A percentile compares a stretch with the other conserved stretches of the same genome.
phyloP scores from a whole-genome alignment of 1,140 invertebrate genomes.

The Diabrotica undecimpunctata region DNA sequence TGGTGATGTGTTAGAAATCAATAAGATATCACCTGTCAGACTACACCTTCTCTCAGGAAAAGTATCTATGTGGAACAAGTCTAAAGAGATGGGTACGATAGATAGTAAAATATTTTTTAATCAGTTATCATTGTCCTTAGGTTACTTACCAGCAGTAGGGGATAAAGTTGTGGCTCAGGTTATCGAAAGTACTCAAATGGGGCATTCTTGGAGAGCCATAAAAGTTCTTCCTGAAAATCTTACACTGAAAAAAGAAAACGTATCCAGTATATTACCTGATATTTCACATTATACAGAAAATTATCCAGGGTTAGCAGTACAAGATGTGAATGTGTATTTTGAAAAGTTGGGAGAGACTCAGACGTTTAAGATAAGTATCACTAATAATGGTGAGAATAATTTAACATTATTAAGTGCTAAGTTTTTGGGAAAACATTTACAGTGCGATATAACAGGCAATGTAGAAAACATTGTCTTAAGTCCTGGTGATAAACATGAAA shows the following conservation, averaged over 20 bases:
- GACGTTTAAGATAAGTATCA: constrained; percentile 37
- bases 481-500: constrained; percentile 40
- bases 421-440: constrained; percentile 32
- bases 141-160: constrained; percentile 53
- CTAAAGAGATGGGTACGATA: constrained; percentile 49
- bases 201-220: constrained; percentile 58
- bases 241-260: constrained; percentile 30
- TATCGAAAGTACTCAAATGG: constrained; percentile 65
- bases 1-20: constrained; percentile 57
- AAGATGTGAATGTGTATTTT: constrained; percentile 36
- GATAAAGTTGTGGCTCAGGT: constrained; percentile 59
- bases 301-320: constrained; percentile 41
- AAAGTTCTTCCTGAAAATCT: constrained; percentile 47
- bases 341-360: constrained; percentile 44
- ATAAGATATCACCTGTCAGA: constrained; percentile 54
- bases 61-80: constrained; percentile 54
- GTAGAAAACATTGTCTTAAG: constrained; percentile 43
- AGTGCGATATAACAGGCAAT: constrained; percentile 43
- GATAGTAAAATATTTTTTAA: constrained; percentile 56
- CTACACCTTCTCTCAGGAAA: constrained; percentile 50
- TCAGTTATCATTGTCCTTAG: constrained; percentile 50
- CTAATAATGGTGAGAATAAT: constrained; percentile 28
- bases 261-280: constrained; percentile 18
- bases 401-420: constrained; percentile 31
- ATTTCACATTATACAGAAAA: not conserved